Evolutionary conservation across 2,113 vertebrate species (phyloP).

Genomic region (Fregata magnificens): DNA sequence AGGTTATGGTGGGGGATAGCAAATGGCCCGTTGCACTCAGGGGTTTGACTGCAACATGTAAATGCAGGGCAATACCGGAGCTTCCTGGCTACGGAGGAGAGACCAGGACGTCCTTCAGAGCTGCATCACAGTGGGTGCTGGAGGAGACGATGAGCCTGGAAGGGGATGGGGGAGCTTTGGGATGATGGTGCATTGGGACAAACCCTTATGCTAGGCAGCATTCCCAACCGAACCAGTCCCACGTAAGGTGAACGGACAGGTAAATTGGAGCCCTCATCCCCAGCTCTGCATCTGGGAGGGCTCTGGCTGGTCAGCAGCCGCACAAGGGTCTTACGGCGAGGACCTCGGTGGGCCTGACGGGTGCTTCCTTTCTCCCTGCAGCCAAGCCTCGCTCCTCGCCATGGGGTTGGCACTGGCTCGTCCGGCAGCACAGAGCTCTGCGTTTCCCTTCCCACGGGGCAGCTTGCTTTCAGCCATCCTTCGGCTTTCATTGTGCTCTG

Average conservation of each 20-base stretch:
- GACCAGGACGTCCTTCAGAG: not conserved
- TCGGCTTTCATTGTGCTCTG: not conserved
- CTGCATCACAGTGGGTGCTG: not conserved
- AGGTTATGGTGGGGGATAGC: not conserved
- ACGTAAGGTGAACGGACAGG: not conserved
- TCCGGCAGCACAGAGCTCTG: not conserved
- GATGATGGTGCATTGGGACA: not conserved
- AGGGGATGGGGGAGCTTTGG: not conserved
- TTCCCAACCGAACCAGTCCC: not conserved
- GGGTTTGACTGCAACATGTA: not conserved
- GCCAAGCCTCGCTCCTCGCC: fast-evolving
- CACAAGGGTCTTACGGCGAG: not conserved
- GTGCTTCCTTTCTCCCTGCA: not conserved
- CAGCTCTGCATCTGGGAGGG: not conserved
- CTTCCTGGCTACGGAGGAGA: not conserved
- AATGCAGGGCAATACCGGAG: not conserved
- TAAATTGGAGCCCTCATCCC: not conserved
- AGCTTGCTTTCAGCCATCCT: not conserved
- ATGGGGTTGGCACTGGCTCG: not conserved
- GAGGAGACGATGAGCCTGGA: not conserved
- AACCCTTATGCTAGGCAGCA: not conserved
- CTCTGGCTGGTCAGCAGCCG: not conserved
- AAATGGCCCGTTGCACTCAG: not conserved
- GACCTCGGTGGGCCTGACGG: fast-evolving
- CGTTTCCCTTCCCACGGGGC: not conserved